These are phyloP conservation scores for Melinopterus prodromus DNA, from an alignment of 2,888 invertebrate species.

Conservation along the genomic window DNA sequence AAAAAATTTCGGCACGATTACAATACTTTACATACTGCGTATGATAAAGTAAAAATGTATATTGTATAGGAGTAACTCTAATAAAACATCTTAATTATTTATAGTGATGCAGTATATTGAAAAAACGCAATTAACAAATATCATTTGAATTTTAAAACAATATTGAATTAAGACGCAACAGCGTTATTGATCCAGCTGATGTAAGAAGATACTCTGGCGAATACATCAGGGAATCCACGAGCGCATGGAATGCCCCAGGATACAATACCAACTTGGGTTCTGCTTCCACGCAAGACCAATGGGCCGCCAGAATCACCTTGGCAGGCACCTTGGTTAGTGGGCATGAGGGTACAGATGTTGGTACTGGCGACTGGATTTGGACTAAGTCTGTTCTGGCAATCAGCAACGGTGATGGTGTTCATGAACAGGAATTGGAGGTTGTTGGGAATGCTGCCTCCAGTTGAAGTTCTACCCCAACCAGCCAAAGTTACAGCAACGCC, in stretches of 20 bases:
- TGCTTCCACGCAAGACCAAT: constrained; percentile 55
- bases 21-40: no score
- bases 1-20: no score
- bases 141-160: background rate
- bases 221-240: constrained; percentile 65
- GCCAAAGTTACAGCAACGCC: constrained; percentile 31
- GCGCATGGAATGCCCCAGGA: constrained; percentile 67
- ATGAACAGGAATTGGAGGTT: constrained; percentile 66
- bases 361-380: constrained; percentile 58
- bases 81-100: no score
- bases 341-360: constrained; percentile 68
- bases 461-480: constrained; percentile 53
- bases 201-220: constrained; percentile 62
- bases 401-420: constrained; percentile 61
- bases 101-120: no score
- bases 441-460: constrained; percentile 64
- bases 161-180: constrained; percentile 8
- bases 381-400: constrained; percentile 62
- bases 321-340: constrained; percentile 66
- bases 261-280: constrained; percentile 61
- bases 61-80: no score
- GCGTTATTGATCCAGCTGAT: constrained; percentile 58
- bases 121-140: no score
- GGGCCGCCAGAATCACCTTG: constrained; percentile 68
- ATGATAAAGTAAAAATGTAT: no score